Evolutionary conservation across 2,113 vertebrate species (phyloP), one percentile per base, ranked within the genome.

Genomic region (Sebastes schlegelii): DNA sequence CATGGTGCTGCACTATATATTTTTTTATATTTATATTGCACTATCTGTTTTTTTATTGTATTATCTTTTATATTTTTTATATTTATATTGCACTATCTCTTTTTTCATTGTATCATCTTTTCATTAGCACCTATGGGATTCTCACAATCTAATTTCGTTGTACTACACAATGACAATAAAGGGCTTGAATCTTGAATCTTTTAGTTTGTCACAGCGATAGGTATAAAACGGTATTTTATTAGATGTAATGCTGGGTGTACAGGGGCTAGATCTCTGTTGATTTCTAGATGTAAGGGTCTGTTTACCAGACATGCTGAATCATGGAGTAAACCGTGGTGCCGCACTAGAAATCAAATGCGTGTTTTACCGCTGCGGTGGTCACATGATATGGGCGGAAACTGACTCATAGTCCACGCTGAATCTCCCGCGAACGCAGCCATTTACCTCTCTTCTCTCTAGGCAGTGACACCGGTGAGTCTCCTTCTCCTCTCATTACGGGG

Each of bases 331-430:
- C 49, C 2, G 12, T 11, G 34, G 17, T 16, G 23, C 42, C 7
- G 5, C 23, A 3, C 4, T 21, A 4, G 26, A 23, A 34, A 17
- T 42, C 42, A 60, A 51, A 42, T 65, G 52, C 61, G 19, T 72
- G 2, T 84, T 86, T 79, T 85, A 40, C 82, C 74, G 88, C 89
- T 86, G 90, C 46, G 64, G 1, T 8, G 67, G 67, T 95, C 95
- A 96, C 95, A 67, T 96, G 95, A 93, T 72, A 74, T 76, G 93
- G 93, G 94, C 95, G 95, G 95, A 96, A 96, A 92, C 93, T 91
- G 93, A 90, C 85, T 90, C 92, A 86, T 82, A 92, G 82, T 84
- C 87, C 94, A 93, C 91, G 91, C 94, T 86, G 95, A 96, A 88
- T 94, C 95, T 93, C 91, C 93, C 94, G 94, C 94, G 93, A 90